These are phyloP conservation scores for Eumeta japonica DNA, from an alignment of 1,140 invertebrate genomes.

Conservation along the genomic window DNA sequence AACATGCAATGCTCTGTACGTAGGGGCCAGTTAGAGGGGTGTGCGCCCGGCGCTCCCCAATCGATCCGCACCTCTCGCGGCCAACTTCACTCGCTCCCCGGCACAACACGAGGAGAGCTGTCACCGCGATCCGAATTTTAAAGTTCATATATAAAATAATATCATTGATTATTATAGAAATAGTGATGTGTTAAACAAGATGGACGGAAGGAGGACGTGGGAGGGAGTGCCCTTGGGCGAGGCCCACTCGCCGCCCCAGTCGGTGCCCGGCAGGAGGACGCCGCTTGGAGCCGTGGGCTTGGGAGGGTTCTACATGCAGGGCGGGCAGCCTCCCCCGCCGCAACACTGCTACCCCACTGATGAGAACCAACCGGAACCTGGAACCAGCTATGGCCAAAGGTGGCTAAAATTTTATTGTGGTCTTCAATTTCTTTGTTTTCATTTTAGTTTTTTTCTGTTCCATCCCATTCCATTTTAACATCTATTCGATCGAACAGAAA, in stretches of 20 bases:
- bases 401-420: too few species aligned
- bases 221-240: slow-evolving; percentile 47
- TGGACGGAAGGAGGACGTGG: slow-evolving; percentile 49
- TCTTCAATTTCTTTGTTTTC: too few species aligned
- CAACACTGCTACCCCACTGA: slow-evolving; percentile 65
- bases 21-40: slow-evolving; percentile 50
- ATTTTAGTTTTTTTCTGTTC: too few species aligned
- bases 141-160: too few species aligned
- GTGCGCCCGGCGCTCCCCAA: slow-evolving; percentile 49
- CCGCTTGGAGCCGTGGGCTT: slow-evolving; percentile 79
- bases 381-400: slow-evolving; percentile 52
- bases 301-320: slow-evolving; percentile 74
- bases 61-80: slow-evolving; percentile 50
- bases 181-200: slow-evolving; percentile 26
- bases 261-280: slow-evolving; percentile 71
- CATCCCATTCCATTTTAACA: too few species aligned
- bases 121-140: slow-evolving; percentile 13
- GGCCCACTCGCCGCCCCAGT: slow-evolving; percentile 59
- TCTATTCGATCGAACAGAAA: too few species aligned
- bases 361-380: slow-evolving; percentile 74
- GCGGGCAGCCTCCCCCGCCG: slow-evolving; percentile 58
- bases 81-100: slow-evolving; percentile 39
- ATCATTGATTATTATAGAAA: background rate
- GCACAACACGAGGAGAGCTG: slow-evolving; percentile 22
- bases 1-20: too few species aligned